Base-by-base conservation (phyloP, 2,888 invertebrate species). In the Leptopilina myrica region DNA sequence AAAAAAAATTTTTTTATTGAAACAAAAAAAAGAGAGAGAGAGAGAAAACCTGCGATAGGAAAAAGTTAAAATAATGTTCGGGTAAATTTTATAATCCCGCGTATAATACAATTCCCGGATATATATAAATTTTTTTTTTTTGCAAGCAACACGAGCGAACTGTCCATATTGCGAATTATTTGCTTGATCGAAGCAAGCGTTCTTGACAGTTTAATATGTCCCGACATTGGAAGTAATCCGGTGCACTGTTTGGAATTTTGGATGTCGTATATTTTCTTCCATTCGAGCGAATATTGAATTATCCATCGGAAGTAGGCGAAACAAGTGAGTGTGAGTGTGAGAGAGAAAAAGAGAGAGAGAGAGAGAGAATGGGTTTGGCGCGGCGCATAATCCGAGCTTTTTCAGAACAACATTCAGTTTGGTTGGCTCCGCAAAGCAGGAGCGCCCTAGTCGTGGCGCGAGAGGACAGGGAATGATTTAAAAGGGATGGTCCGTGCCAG, bases 401-500 rank as follows among this genome's bases (percentile, higher is more conserved):
- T 83, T 78, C 78, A 49, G 66, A 64, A 78, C 64, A 81, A 79
- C 79, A 79, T 84, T 81, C 77, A 81, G 81, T 84, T 83, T 80
- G 79, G 78, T 79, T 79, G 78, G 75, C 73, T 53, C 46, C 59
- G 46, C 49, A 49, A 64, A 33, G 53, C 20, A 26, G 62, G 43
- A 20, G 76, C 12, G 76, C 12, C 77, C 62, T 76, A 64, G 76
- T 15, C n/a, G 33, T 49, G 20, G 64, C 49, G 65, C 7, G 76
- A 79, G 80, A 81, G 80, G 82, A 82, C 80, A 78, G 77, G 80
- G 81, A 79, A 87, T 87, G 87, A 87, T 87, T 87, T 86, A 87
- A 80, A 78, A 76, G 84, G 83, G 82, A 80, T 82, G 82, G 79
- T 80, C 78, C 81, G 82, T 83, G 84, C 85, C 84, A 83, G 84